Percentiles rank a stretch among this genome's conserved stretches.
These are phyloP conservation scores for rat (Rattus norvegicus) DNA, from an alignment of 2,113 vertebrate genomes.

Conservation along the genomic window DNA sequence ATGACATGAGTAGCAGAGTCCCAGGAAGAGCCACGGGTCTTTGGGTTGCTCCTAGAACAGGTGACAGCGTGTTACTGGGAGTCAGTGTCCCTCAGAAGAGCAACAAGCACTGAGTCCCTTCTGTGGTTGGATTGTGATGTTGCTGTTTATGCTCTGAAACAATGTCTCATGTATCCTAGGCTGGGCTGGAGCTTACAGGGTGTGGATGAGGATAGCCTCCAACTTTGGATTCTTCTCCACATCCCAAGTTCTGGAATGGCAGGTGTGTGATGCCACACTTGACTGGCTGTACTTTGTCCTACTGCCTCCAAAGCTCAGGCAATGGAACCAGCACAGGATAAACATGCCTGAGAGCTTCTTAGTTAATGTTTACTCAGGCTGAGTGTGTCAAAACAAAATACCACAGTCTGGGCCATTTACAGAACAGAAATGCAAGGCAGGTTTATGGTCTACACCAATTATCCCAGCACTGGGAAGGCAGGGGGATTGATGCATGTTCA, in stretches of 20 bases:
- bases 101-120: background rate
- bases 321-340: background rate
- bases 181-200: background rate
- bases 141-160: background rate
- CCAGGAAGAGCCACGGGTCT: background rate
- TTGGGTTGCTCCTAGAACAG: background rate
- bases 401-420: background rate
- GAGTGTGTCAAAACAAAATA: background rate
- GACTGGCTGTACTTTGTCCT: background rate
- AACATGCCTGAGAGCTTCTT: background rate
- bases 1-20: background rate
- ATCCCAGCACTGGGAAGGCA: background rate
- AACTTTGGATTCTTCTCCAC: background rate
- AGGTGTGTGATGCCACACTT: background rate
- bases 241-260: background rate
- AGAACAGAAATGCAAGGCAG: background rate
- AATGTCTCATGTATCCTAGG: background rate
- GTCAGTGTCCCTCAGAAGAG: background rate
- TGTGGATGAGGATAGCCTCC: background rate
- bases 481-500: background rate
- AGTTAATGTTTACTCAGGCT: background rate
- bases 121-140: background rate
- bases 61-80: background rate
- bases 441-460: background rate
- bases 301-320: background rate